Percentiles rank a stretch among this genome's conserved stretches.
Evolutionary conservation across 1,140 invertebrate genomes (phyloP).

Genomic region (Sinonovacula constricta): DNA sequence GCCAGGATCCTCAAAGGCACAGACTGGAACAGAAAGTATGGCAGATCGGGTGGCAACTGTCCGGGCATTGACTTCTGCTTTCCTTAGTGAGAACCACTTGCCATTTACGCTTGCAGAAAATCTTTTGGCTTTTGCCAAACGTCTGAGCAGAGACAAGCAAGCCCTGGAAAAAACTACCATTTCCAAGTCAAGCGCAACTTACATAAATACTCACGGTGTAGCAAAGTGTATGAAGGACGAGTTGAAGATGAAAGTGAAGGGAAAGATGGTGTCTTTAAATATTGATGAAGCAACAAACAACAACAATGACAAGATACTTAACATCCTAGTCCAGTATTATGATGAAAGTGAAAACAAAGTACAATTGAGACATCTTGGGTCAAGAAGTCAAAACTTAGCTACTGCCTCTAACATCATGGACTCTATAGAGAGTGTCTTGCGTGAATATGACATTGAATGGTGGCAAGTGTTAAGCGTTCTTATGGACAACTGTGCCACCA

Average conservation of each 20-base stretch:
- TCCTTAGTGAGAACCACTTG: constrained; percentile 22
- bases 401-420: constrained; percentile 6
- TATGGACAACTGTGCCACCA: constrained; percentile 43
- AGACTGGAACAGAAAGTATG: not conserved
- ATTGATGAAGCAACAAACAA: constrained; percentile 52
- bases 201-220: constrained; percentile 34
- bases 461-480: constrained; percentile 31
- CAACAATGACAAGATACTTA: constrained; percentile 49
- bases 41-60: not conserved
- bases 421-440: constrained; percentile 11
- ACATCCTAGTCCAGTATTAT: constrained; percentile 42
- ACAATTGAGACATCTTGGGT: constrained; percentile 13
- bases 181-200: constrained; percentile 24
- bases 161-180: constrained; percentile 38
- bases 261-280: constrained; percentile 38
- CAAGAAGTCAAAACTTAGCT: constrained; percentile 27
- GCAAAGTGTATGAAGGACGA: constrained; percentile 34
- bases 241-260: constrained; percentile 25
- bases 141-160: constrained; percentile 5
- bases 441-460: constrained; percentile 29
- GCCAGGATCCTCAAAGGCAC: constrained; percentile 13
- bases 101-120: constrained; percentile 12
- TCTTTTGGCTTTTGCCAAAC: constrained; percentile 21
- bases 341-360: constrained; percentile 17
- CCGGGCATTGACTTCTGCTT: not conserved